A percentile compares a stretch with the other conserved stretches of the same genome.
These are phyloP conservation scores for Catharus ustulatus DNA, from an alignment of 2,797 vertebrate genomes.

Conservation along the genomic window DNA sequence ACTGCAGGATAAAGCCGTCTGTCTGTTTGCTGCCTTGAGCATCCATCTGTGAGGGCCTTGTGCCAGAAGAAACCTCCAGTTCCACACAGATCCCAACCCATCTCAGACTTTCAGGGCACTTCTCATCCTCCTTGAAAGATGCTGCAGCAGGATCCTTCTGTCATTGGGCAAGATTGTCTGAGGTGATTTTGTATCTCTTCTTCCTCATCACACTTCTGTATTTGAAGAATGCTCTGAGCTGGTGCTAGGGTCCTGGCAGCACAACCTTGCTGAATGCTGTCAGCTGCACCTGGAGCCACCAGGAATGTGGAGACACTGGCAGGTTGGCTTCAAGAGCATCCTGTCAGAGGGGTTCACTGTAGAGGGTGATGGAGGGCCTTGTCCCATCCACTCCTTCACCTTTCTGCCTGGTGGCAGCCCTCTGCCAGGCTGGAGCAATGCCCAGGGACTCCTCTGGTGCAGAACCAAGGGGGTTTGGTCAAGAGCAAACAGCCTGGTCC, in stretches of 20 bases:
- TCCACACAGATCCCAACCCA: background rate
- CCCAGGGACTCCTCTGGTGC: background rate
- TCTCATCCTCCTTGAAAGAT: background rate
- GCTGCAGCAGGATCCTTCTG: background rate
- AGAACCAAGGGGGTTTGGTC: background rate
- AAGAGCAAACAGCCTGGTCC: background rate
- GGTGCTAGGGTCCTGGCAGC: background rate
- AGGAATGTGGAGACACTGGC: background rate
- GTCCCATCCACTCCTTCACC: background rate
- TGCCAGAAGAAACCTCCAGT: background rate
- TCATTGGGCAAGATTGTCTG: background rate
- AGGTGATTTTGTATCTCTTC: background rate
- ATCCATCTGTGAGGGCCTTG: background rate
- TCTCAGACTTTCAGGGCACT: background rate
- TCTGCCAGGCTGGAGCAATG: background rate
- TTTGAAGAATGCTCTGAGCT: background rate
- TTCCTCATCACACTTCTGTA: background rate
- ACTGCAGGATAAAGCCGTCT: conserved; percentile 3
- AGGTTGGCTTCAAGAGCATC: background rate
- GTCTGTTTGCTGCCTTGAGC: background rate
- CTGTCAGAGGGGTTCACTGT: background rate
- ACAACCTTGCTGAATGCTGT: background rate
- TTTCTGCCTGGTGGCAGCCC: background rate
- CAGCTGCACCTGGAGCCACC: background rate
- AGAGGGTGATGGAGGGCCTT: background rate